These are phyloP conservation scores for Pseudoips prasinana DNA, from an alignment of 2,888 invertebrate species.

Conservation along the genomic window DNA sequence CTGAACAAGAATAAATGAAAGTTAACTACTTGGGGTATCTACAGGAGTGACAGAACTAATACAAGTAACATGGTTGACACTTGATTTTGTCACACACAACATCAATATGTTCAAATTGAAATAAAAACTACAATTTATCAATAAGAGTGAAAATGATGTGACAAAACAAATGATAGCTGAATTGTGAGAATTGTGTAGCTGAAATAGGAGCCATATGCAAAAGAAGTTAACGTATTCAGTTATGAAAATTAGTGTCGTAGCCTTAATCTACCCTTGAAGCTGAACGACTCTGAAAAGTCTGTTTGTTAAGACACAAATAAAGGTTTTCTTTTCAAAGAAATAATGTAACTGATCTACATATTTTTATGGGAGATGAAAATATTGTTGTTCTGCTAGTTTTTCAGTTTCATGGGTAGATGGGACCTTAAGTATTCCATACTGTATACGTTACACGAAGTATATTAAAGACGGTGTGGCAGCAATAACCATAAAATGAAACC, in stretches of 20 bases:
- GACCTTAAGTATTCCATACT: no score
- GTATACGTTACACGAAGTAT: no score
- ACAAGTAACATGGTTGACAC: conserved; percentile 19
- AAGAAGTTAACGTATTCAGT: neutral
- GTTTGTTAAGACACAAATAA: neutral
- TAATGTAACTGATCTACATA: no score
- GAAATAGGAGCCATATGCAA: neutral
- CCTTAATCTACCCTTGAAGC: neutral
- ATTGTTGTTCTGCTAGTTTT: no score
- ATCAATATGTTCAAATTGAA: conserved; percentile 6
- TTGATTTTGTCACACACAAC: conserved; percentile 24
- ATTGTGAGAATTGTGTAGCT: no score
- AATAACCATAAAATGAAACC: no score
- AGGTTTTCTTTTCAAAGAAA: neutral
- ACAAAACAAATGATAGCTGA: no score
- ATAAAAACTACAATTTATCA: conserved; percentile 5
- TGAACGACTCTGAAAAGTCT: no score
- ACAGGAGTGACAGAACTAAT: conserved; percentile 25
- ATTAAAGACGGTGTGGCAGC: no score
- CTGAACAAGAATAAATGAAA: conserved; percentile 21
- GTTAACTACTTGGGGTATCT: conserved; percentile 24
- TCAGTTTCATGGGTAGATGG: no score
- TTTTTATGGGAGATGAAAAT: no score
- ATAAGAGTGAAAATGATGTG: no score
- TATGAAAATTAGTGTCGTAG: neutral